Conservation (phyloP, 2,888 invertebrate species). For the Trachelus tabidus region DNA sequence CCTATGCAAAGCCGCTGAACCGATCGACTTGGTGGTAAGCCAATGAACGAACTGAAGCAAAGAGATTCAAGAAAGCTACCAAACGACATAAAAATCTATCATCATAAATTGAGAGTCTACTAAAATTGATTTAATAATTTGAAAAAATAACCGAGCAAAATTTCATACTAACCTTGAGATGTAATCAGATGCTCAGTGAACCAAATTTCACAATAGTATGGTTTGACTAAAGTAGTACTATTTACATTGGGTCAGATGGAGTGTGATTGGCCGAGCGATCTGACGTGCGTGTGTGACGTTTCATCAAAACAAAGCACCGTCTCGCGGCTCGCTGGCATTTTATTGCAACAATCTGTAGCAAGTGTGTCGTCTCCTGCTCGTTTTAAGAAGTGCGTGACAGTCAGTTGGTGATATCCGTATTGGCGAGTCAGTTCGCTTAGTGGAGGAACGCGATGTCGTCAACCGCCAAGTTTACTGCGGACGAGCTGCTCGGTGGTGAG, state of each 20-base stretch:
- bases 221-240: conserved; percentile 29
- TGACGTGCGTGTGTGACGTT: conserved; percentile 57
- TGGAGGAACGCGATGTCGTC: conserved; percentile 47
- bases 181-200: neutral
- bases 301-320: conserved; percentile 61
- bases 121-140: neutral
- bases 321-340: conserved; percentile 46
- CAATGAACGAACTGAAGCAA: neutral
- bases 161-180: neutral
- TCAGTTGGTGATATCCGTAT: neutral
- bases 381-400: neutral
- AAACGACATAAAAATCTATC: neutral
- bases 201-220: neutral
- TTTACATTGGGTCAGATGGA: conserved; percentile 38
- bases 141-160: neutral
- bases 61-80: neutral
- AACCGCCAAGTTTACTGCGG: conserved; percentile 51
- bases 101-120: neutral
- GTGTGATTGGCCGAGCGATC: conserved; percentile 41
- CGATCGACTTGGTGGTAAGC: neutral
- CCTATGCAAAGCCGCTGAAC: neutral
- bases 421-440: conserved; percentile 8
- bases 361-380: conserved; percentile 36
- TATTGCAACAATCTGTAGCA: conserved; percentile 43
- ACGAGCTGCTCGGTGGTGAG: conserved; percentile 59